Evolutionary conservation across 1,140 invertebrate species (phyloP).

Genomic region (Drosophila insularis): DNA sequence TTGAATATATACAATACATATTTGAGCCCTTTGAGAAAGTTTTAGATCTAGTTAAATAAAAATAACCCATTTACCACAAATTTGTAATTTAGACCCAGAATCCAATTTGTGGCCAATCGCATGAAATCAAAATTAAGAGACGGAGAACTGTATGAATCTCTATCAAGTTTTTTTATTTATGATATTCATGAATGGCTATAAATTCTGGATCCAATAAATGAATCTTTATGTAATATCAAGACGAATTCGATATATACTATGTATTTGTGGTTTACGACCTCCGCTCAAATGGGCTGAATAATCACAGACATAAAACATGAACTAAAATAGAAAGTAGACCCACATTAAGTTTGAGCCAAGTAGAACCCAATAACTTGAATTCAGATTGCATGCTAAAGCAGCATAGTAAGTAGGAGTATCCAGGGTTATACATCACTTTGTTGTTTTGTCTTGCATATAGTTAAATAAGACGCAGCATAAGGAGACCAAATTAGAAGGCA

Average conservation of each 20-base stretch:
- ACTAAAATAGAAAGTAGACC: slow-evolving; percentile 59
- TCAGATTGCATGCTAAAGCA: slow-evolving; percentile 60
- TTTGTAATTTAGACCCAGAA: too few relatives aligned
- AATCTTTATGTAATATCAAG: neutral
- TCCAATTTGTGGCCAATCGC: too few relatives aligned
- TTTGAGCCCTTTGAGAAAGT: too few relatives aligned
- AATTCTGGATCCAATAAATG: neutral
- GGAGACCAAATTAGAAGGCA: slow-evolving; percentile 57
- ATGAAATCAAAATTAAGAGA: neutral
- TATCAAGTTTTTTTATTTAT: neutral
- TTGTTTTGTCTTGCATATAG: slow-evolving; percentile 22
- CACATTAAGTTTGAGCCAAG: slow-evolving; percentile 6
- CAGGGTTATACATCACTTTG: slow-evolving; percentile 29
- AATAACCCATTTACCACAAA: too few relatives aligned
- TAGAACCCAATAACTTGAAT: slow-evolving; percentile 2
- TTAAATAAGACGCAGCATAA: slow-evolving; percentile 40
- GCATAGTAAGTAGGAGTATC: slow-evolving; percentile 35
- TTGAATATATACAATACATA: too few relatives aligned
- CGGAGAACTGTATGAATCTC: neutral
- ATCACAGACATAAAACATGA: slow-evolving; percentile 28
- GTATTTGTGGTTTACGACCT: slow-evolving; percentile 10
- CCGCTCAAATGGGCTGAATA: slow-evolving; percentile 19
- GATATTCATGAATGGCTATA: neutral
- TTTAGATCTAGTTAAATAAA: too few relatives aligned
- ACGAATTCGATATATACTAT: neutral